Conservation (phyloP, 1,140 invertebrate species). For the Drosophila pseudoobscura region DNA sequence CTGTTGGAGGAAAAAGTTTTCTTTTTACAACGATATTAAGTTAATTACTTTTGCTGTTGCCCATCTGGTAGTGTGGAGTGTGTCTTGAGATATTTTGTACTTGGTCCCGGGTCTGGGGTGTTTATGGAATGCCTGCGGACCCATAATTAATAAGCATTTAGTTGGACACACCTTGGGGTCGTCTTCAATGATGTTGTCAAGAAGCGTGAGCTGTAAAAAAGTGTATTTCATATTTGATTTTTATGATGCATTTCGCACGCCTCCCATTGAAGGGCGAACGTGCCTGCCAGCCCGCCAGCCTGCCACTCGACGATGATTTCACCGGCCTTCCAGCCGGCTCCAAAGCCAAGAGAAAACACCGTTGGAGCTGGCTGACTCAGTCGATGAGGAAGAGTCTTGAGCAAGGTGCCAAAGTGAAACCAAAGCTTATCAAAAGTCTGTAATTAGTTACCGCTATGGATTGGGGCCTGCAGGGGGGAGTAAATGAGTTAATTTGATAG, state of each 20-base stretch:
- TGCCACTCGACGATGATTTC: slow-evolving; percentile 50
- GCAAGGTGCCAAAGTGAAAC: slow-evolving; percentile 31
- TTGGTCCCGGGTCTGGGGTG: background rate
- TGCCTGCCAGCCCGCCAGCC: slow-evolving; percentile 11
- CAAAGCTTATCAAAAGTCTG: slow-evolving; percentile 24
- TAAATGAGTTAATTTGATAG: slow-evolving; percentile 21
- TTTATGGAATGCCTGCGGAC: slow-evolving; percentile 40
- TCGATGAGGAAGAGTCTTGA: background rate
- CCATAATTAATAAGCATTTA: slow-evolving; percentile 54
- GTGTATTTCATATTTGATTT: slow-evolving; percentile 58
- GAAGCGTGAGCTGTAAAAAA: slow-evolving; percentile 44
- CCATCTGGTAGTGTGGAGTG: slow-evolving; percentile 3
- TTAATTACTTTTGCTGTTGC: slow-evolving; percentile 53
- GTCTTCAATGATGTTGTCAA: slow-evolving; percentile 56
- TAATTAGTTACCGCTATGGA: slow-evolving; percentile 4
- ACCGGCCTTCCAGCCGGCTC: slow-evolving; percentile 16
- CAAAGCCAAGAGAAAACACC: slow-evolving; percentile 22
- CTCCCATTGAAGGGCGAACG: slow-evolving; percentile 55
- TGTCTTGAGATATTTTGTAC: background rate
- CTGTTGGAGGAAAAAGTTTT: slow-evolving; percentile 53
- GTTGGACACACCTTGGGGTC: slow-evolving; percentile 40
- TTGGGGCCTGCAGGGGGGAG: background rate
- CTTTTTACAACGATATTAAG: slow-evolving; percentile 55
- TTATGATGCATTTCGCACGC: slow-evolving; percentile 58
- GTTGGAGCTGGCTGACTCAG: slow-evolving; percentile 5